Evolutionary conservation across 2,797 vertebrate genomes (phyloP).

Genomic region (Epinephelus awoara): DNA sequence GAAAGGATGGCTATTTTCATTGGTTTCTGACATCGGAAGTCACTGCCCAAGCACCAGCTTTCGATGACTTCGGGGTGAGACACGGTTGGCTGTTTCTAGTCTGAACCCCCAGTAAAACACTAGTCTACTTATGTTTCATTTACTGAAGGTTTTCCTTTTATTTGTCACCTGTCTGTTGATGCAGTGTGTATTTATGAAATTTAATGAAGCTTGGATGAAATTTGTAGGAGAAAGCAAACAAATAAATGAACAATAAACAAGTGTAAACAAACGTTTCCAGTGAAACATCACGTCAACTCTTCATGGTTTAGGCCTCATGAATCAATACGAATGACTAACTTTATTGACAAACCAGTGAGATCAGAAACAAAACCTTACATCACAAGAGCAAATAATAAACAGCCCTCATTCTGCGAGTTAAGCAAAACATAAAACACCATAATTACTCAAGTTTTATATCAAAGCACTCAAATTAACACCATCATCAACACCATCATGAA

Average conservation of each 20-base stretch:
- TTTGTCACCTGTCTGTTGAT: background rate
- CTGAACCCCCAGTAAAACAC: too few species aligned
- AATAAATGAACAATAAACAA: background rate
- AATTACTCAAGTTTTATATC: background rate
- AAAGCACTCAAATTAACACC: conserved; percentile 16
- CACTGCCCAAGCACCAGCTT: too few species aligned
- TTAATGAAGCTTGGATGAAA: background rate
- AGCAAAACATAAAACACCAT: conserved; percentile 13
- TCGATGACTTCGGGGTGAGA: too few species aligned
- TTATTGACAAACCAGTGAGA: background rate
- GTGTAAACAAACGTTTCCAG: background rate
- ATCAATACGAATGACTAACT: background rate
- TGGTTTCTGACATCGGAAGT: too few species aligned
- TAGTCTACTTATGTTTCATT: too few species aligned
- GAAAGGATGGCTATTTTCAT: too few species aligned
- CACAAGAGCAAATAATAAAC: background rate
- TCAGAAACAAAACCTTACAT: background rate
- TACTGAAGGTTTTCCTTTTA: too few species aligned
- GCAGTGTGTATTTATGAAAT: background rate
- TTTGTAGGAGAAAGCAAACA: background rate
- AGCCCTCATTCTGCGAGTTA: background rate
- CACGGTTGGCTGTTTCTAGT: too few species aligned
- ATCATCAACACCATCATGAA: conserved; percentile 20
- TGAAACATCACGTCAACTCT: background rate
- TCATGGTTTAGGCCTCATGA: background rate